These are phyloP conservation scores for Nyctalus aviator DNA, from an alignment of 2,797 vertebrate species.

Conservation along the genomic window DNA sequence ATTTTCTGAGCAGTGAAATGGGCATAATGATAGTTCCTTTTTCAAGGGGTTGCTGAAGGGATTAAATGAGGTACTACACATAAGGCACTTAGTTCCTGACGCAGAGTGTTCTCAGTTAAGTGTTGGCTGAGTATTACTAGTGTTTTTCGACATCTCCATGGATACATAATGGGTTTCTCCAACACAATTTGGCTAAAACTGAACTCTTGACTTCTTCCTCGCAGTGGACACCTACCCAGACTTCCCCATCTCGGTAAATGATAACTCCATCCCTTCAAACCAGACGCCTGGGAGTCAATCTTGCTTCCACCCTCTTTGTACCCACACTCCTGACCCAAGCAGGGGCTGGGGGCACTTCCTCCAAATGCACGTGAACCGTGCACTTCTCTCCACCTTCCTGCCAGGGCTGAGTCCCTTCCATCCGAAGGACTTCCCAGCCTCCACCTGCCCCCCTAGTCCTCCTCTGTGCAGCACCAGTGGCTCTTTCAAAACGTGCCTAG, in stretches of 20 bases:
- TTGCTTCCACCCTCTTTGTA: fast-evolving
- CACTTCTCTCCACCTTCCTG: background rate
- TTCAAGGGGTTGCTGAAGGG: background rate
- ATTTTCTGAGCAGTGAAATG: background rate
- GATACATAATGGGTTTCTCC: constrained; percentile 17
- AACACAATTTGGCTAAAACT: constrained; percentile 29
- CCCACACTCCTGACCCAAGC: background rate
- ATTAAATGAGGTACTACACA: background rate
- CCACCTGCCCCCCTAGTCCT: background rate
- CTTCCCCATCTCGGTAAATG: background rate
- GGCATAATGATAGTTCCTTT: background rate
- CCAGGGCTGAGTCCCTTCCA: background rate
- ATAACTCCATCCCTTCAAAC: background rate
- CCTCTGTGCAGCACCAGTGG: background rate
- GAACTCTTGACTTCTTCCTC: constrained; percentile 7
- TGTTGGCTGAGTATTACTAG: background rate
- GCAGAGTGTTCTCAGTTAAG: background rate
- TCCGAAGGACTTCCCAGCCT: background rate
- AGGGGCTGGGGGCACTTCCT: background rate
- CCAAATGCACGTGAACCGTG: background rate
- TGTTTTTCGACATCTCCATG: background rate
- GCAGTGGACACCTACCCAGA: background rate
- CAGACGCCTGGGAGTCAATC: background rate
- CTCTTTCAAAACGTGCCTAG: background rate
- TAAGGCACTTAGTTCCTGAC: background rate